A percentile compares a stretch with the other conserved stretches of the same genome.
These are phyloP conservation scores for Pomacea maculata DNA, from an alignment of 1,140 invertebrate species.

Conservation along the genomic window DNA sequence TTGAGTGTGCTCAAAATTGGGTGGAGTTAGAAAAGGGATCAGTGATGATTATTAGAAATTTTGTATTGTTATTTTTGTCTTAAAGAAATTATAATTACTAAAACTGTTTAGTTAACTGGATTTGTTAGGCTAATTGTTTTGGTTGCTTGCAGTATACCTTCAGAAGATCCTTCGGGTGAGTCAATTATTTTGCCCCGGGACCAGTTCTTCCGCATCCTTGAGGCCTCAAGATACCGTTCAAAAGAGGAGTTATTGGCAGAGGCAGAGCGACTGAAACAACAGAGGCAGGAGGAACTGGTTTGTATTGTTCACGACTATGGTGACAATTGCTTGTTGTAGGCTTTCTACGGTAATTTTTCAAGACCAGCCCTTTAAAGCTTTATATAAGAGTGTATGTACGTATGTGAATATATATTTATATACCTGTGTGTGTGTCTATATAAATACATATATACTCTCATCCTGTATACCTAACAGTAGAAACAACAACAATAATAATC, in stretches of 20 bases:
- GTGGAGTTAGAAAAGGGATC: no score
- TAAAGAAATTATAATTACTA: no score
- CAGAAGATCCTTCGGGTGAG: conserved; percentile 61
- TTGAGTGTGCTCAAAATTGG: not conserved
- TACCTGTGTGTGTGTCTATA: no score
- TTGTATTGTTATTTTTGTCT: no score
- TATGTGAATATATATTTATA: not conserved
- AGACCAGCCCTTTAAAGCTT: no score
- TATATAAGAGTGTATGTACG: not conserved
- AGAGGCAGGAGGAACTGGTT: conserved; percentile 57
- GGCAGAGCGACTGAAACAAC: conserved; percentile 45
- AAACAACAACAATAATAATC: no score
- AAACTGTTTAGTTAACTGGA: not conserved
- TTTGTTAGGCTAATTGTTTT: not conserved
- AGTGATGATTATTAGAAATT: no score
- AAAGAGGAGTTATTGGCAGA: conserved; percentile 53
- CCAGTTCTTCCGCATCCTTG: conserved; percentile 57
- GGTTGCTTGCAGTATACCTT: conserved; percentile 55
- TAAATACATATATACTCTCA: no score
- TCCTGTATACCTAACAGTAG: no score
- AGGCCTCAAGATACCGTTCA: conserved; percentile 48
- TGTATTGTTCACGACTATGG: not conserved
- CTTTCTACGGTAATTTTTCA: no score
- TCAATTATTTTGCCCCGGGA: conserved; percentile 49
- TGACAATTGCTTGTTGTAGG: no score